Conservation (phyloP, 2,797 vertebrate genomes). For the Epinephelus malabaricus region DNA sequence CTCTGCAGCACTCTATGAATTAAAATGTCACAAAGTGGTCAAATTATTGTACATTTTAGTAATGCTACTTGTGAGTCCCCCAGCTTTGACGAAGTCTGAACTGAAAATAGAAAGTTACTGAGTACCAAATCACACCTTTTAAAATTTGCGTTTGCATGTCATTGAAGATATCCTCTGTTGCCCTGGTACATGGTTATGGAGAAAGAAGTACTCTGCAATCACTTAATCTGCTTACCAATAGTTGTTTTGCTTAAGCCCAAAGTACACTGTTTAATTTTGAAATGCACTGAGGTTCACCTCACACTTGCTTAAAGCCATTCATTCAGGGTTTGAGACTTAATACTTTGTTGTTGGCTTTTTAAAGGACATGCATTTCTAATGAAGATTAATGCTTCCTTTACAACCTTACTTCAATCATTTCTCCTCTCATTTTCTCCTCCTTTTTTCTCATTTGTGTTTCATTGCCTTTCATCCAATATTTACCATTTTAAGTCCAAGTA, state of each 20-base stretch:
- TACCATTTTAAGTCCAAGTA: not conserved
- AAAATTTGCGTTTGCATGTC: not conserved
- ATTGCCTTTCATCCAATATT: slow-evolving; percentile 1
- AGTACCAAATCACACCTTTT: too few relatives aligned
- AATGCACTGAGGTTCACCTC: not conserved
- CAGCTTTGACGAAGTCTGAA: too few relatives aligned
- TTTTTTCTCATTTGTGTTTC: not conserved
- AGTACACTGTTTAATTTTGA: not conserved
- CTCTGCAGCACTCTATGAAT: too few relatives aligned
- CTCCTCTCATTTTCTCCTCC: not conserved
- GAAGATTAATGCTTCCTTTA: slow-evolving; percentile 1
- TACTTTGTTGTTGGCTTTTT: not conserved
- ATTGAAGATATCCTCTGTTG: not conserved
- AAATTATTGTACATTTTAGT: too few relatives aligned
- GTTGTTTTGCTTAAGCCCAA: not conserved
- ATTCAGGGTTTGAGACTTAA: not conserved
- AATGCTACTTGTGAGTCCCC: too few relatives aligned
- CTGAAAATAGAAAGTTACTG: too few relatives aligned
- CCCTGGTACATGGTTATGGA: not conserved
- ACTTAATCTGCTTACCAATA: not conserved
- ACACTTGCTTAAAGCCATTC: not conserved
- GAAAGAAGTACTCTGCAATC: not conserved
- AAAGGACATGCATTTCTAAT: not conserved
- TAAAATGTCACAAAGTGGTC: too few relatives aligned
- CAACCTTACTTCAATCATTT: not conserved